phyloP scores from a whole-genome alignment of 1,140 invertebrate species.

The Camponotus vicinus region DNA sequence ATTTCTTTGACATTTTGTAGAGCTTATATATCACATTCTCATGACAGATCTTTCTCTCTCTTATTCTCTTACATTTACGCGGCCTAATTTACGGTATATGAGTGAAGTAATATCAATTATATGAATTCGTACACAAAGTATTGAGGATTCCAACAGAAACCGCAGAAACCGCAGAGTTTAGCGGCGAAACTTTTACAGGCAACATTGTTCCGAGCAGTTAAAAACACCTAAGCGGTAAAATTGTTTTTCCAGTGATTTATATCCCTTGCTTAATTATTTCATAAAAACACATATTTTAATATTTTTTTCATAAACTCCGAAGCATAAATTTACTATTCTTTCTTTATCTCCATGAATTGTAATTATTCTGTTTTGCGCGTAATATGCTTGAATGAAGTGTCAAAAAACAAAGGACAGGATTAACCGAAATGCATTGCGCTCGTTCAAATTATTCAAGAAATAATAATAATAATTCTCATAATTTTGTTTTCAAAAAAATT shows the following conservation, averaged over 20 bases:
- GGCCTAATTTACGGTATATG: neutral
- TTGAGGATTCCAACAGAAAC: slow-evolving; percentile 36
- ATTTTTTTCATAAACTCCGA: neutral
- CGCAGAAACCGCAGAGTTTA: slow-evolving; percentile 11
- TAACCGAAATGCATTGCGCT: neutral
- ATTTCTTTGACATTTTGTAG: neutral
- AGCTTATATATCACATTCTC: slow-evolving; percentile 1
- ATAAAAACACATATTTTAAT: neutral
- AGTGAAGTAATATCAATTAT: neutral
- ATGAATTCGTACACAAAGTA: neutral
- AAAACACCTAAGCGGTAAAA: slow-evolving; percentile 8
- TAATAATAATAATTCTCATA: neutral
- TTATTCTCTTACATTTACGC: neutral
- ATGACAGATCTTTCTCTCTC: neutral
- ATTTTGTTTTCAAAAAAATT: neutral
- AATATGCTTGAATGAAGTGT: neutral
- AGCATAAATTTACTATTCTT: neutral
- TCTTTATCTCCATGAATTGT: neutral
- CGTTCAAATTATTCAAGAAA: neutral
- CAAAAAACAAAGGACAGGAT: neutral
- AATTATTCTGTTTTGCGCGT: neutral
- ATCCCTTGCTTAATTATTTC: neutral
- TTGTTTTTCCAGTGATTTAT: slow-evolving; percentile 9
- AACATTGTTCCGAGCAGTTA: slow-evolving; percentile 27
- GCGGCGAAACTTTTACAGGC: slow-evolving; percentile 15